Conservation (phyloP, 64 coral and sea anemone genomes). For the Cladopsammia gracilis region DNA sequence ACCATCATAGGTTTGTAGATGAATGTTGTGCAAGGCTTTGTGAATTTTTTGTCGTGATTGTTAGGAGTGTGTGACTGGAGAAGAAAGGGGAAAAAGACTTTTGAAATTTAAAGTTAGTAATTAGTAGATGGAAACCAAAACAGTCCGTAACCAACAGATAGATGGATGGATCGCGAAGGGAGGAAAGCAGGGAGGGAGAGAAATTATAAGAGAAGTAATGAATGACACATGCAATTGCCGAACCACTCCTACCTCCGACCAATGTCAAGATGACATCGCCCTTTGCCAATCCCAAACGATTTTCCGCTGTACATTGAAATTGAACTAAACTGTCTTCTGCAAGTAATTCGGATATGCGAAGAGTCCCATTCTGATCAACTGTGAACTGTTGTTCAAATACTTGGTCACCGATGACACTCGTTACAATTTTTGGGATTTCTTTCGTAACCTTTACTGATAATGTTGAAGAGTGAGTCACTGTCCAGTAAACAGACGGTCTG, state of each 20-base stretch:
- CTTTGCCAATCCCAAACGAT: neutral
- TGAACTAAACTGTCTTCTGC: neutral
- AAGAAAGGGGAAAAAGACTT: no score
- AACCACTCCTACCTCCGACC: neutral
- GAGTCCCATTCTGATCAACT: neutral
- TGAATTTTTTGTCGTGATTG: no score
- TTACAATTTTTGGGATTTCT: neutral
- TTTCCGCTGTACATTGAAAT: neutral
- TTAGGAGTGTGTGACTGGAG: no score
- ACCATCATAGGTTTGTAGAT: no score
- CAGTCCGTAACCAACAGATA: no score
- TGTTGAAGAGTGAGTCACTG: neutral
- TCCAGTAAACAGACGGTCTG: constrained; percentile 1
- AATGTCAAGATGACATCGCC: neutral
- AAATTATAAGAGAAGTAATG: no score
- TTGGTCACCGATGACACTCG: rapidly evolving
- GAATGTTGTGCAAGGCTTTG: no score
- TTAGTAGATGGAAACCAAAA: no score
- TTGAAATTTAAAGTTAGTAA: no score
- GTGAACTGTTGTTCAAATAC: neutral
- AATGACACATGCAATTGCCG: no score
- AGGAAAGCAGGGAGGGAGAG: no score
- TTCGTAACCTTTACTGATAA: neutral
- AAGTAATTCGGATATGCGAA: neutral
- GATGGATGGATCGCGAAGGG: no score